A percentile compares a stretch with the other conserved stretches of the same genome.
Evolutionary conservation across 2,113 vertebrate genomes (phyloP).

Genomic region (Epinephelus fuscoguttatus): DNA sequence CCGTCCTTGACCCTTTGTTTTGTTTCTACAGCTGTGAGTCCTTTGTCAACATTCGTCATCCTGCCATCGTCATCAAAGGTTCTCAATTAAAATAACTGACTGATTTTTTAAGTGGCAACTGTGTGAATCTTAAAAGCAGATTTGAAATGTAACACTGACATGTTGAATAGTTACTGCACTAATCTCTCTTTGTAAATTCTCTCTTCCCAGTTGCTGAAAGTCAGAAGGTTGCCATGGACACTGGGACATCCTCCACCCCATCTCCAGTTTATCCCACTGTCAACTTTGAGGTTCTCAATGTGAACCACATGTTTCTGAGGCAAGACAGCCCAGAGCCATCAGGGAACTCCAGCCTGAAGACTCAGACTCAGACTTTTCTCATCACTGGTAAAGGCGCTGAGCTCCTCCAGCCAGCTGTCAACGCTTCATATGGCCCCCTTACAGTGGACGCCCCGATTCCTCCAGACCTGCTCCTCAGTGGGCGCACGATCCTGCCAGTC

Average conservation of each 20-base stretch:
- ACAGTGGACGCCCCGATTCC: slow-evolving; percentile 85
- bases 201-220: slow-evolving; percentile 78
- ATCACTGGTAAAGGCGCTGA: slow-evolving; percentile 83
- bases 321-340: slow-evolving; percentile 85
- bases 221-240: slow-evolving; percentile 84
- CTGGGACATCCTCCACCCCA: slow-evolving; percentile 80
- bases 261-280: slow-evolving; percentile 87
- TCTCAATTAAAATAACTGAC: neutral
- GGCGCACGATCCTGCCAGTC: slow-evolving; percentile 86
- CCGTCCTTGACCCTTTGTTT: neutral
- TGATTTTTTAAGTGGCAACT: slow-evolving; percentile 23
- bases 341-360: slow-evolving; percentile 89
- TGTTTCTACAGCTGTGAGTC: neutral
- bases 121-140: neutral
- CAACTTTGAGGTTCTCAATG: slow-evolving; percentile 88
- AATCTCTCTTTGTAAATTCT: slow-evolving; percentile 23
- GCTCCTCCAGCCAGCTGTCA: slow-evolving; percentile 82
- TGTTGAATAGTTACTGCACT: neutral
- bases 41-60: slow-evolving; percentile 22
- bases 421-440: slow-evolving; percentile 90
- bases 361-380: slow-evolving; percentile 88
- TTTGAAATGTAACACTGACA: neutral
- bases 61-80: slow-evolving; percentile 3
- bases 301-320: slow-evolving; percentile 89
- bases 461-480: slow-evolving; percentile 85